Evolutionary conservation across 1,140 invertebrate genomes (phyloP).

Genomic region (Grapholita molesta): DNA sequence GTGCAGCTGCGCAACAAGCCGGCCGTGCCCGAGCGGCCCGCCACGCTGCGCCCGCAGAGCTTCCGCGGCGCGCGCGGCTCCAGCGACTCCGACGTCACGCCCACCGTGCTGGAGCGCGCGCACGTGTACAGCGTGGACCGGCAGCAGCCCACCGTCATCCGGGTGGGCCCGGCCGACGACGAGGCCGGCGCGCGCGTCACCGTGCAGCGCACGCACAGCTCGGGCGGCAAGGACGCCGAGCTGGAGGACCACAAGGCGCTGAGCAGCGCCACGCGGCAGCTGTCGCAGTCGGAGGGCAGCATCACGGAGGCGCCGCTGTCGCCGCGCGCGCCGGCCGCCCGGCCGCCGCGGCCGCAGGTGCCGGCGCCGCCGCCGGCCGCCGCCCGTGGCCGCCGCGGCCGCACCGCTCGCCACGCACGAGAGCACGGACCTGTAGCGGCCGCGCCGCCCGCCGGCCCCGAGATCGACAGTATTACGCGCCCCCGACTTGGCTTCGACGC

Average conservation of each 20-base stretch:
- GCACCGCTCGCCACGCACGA: constrained; percentile 44
- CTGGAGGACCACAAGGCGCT: constrained; percentile 54
- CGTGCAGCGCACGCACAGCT: constrained; percentile 68
- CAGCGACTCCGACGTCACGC: constrained; percentile 49
- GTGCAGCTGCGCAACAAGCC: constrained; percentile 79
- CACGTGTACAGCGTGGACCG: constrained; percentile 85
- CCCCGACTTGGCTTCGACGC: not conserved
- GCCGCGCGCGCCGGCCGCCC: constrained; percentile 43
- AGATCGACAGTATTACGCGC: not conserved
- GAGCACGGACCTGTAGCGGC: constrained; percentile 63
- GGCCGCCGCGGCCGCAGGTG: constrained; percentile 44
- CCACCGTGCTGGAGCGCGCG: constrained; percentile 80
- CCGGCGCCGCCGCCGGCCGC: constrained; percentile 48
- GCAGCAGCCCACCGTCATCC: constrained; percentile 84
- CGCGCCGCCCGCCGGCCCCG: not conserved
- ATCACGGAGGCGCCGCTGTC: constrained; percentile 62
- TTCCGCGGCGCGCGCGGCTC: constrained; percentile 66
- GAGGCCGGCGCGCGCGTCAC: constrained; percentile 36
- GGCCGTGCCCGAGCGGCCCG: constrained; percentile 84
- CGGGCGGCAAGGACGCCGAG: constrained; percentile 60
- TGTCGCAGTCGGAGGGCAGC: constrained; percentile 73
- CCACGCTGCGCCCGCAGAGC: constrained; percentile 81
- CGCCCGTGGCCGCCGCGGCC: constrained; percentile 40
- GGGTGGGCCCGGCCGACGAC: constrained; percentile 59
- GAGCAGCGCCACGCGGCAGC: constrained; percentile 56